A percentile compares a stretch with the other conserved stretches of the same genome.
Conservation (phyloP, 2,797 vertebrate species). For the Hyperoplus immaculatus region DNA sequence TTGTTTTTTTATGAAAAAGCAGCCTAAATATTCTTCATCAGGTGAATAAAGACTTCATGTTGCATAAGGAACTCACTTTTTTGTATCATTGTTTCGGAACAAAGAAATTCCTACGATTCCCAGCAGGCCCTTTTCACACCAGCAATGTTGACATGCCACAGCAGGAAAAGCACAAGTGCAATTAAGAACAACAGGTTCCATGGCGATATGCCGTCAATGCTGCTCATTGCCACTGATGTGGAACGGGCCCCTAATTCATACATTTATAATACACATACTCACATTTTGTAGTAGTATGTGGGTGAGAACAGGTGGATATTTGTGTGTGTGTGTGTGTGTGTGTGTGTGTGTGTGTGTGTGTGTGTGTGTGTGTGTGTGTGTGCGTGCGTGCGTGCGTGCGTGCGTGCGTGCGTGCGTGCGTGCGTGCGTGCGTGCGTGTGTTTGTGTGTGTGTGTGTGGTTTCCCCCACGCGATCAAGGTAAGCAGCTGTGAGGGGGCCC, state of each 20-base stretch:
- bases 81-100: neutral
- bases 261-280: neutral
- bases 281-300: neutral
- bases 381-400: conserved; percentile 22
- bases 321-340: conserved; percentile 1
- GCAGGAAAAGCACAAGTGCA: neutral
- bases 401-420: conserved; percentile 12
- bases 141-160: neutral
- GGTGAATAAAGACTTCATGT: neutral
- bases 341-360: conserved; percentile 4
- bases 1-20: conserved; percentile 2
- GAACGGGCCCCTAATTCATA: neutral
- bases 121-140: neutral
- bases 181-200: conserved; percentile 1
- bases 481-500: conserved; percentile 70
- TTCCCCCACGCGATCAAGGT: conserved; percentile 42
- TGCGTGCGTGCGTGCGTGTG: conserved; percentile 4
- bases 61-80: neutral
- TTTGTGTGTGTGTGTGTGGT: conserved; percentile 32
- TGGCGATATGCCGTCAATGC: neutral
- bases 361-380: neutral
- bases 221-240: neutral
- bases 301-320: neutral
- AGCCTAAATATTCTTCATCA: neutral
- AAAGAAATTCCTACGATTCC: neutral